A percentile compares a stretch with the other conserved stretches of the same genome.
Conservation (phyloP, 2,888 invertebrate species). For the Drosophila buzzatii region DNA sequence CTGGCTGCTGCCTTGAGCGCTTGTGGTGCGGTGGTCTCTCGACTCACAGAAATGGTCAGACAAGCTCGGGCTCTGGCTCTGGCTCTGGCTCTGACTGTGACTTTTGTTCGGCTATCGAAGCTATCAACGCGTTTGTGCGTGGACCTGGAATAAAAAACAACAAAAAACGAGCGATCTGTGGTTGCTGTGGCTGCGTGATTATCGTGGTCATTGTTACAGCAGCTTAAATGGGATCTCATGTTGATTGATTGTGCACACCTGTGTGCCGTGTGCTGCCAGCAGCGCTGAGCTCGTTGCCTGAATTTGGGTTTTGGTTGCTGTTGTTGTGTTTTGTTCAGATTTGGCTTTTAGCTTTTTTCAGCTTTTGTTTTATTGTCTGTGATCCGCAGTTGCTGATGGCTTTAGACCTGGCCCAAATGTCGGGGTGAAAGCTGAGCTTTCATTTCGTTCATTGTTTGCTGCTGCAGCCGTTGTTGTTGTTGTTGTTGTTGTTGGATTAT, state of each 20-base stretch:
- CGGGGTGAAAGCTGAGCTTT: constrained; percentile 63
- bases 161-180: constrained; percentile 13
- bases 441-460: constrained; percentile 42
- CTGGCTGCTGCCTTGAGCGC: constrained; percentile 3
- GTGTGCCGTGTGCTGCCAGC: constrained; percentile 48
- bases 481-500: constrained; percentile 35
- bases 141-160: constrained; percentile 31
- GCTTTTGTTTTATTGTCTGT: constrained; percentile 57
- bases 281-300: constrained; percentile 36
- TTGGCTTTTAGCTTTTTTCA: constrained; percentile 16
- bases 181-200: constrained; percentile 48
- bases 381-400: constrained; percentile 60
- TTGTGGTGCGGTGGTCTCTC: constrained; percentile 21
- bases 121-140: constrained; percentile 69
- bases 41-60: constrained; percentile 19
- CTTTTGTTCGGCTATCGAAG: constrained; percentile 25
- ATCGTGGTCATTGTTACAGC: constrained; percentile 73
- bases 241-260: constrained; percentile 81
- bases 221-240: constrained; percentile 78
- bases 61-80: constrained; percentile 16
- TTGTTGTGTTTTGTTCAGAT: constrained; percentile 12
- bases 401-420: constrained; percentile 33
- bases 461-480: background rate
- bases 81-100: constrained; percentile 17
- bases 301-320: constrained; percentile 25